Evolutionary conservation across 2,113 vertebrate genomes (phyloP).

Genomic region (Gallinago paraguaiae): DNA sequence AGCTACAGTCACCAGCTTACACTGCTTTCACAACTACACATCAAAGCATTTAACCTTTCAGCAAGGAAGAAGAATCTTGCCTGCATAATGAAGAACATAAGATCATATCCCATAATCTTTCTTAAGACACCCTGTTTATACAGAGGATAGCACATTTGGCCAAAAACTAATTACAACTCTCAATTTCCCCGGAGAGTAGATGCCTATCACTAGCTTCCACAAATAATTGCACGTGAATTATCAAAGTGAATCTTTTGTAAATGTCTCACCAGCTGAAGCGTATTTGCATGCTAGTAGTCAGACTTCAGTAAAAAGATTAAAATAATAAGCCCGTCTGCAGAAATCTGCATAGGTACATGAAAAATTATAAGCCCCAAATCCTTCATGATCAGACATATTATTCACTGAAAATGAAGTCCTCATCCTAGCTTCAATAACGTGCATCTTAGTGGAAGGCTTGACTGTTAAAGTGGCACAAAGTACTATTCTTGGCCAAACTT

Average conservation of each 20-base stretch:
- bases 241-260: not conserved
- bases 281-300: not conserved
- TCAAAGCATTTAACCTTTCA: not conserved
- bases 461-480: not conserved
- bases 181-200: not conserved
- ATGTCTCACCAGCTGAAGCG: not conserved
- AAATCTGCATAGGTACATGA: not conserved
- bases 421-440: not conserved
- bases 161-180: not conserved
- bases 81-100: not conserved
- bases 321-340: not conserved
- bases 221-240: not conserved
- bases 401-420: not conserved
- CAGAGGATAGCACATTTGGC: not conserved
- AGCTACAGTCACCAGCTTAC: not conserved
- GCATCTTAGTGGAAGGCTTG: not conserved
- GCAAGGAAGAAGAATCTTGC: not conserved
- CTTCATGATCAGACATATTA: not conserved
- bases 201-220: not conserved
- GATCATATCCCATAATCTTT: not conserved
- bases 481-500: not conserved
- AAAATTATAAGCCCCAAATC: not conserved
- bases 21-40: not conserved
- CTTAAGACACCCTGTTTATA: not conserved
- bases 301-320: not conserved